These are phyloP conservation scores for Apantesis nais DNA, from an alignment of 2,888 invertebrate species.

Conservation along the genomic window DNA sequence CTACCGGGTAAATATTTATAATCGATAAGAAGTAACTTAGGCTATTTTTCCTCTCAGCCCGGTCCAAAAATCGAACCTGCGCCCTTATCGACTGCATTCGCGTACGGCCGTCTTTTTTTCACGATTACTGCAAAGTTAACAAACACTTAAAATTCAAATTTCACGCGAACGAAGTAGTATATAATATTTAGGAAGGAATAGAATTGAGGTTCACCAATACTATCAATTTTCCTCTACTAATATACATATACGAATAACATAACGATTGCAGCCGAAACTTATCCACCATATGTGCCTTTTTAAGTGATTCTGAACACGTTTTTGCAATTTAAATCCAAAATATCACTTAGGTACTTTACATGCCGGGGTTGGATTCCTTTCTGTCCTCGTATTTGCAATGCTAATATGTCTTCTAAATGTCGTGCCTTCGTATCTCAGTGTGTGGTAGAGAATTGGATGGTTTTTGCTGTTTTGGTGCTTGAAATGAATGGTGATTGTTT, in stretches of 20 bases:
- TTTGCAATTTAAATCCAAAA: slow-evolving; percentile 69
- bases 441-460: slow-evolving; percentile 22
- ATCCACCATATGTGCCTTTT: slow-evolving; percentile 33
- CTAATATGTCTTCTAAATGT: slow-evolving; percentile 63
- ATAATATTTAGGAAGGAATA: too few relatives aligned
- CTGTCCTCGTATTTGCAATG: slow-evolving; percentile 69
- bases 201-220: too few relatives aligned
- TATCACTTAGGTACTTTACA: slow-evolving; percentile 59
- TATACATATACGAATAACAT: slow-evolving; percentile 5
- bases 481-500: background rate
- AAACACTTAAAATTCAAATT: too few relatives aligned
- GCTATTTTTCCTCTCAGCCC: too few relatives aligned
- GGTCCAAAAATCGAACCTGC: too few relatives aligned
- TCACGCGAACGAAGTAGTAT: too few relatives aligned
- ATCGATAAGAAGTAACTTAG: too few relatives aligned
- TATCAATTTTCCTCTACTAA: background rate
- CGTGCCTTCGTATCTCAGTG: slow-evolving; percentile 39
- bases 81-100: too few relatives aligned
- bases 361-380: slow-evolving; percentile 46
- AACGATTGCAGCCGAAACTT: slow-evolving; percentile 36
- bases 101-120: too few relatives aligned
- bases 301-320: slow-evolving; percentile 51
- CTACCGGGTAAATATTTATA: too few relatives aligned
- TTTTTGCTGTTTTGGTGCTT: slow-evolving; percentile 14
- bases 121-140: too few relatives aligned